A percentile compares a stretch with the other conserved stretches of the same genome.
Conservation (phyloP, 2,888 invertebrate genomes). For the Limnephilus marmoratus region DNA sequence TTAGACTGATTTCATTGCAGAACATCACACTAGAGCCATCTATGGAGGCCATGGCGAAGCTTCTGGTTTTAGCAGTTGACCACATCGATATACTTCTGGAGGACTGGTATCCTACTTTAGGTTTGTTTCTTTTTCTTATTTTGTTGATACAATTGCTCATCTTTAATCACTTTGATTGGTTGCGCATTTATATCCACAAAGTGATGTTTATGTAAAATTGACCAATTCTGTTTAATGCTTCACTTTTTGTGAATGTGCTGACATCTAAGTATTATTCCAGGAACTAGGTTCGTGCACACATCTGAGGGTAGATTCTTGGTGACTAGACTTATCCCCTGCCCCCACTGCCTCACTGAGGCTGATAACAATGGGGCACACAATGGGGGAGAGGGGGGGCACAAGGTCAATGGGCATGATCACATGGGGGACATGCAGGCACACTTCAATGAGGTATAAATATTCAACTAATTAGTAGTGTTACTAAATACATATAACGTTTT, state of each 20-base stretch:
- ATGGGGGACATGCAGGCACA: slow-evolving; percentile 61
- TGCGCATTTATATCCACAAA: background rate
- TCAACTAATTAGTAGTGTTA: background rate
- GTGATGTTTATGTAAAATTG: background rate
- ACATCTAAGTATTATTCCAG: slow-evolving; percentile 70
- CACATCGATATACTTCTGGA: slow-evolving; percentile 97
- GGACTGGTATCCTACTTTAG: slow-evolving; percentile 98
- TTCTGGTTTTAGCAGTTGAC: slow-evolving; percentile 93
- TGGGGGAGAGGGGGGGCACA: slow-evolving; percentile 66
- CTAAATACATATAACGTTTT: background rate
- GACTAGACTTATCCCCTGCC: slow-evolving; percentile 95
- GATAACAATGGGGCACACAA: slow-evolving; percentile 68
- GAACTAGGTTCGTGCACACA: slow-evolving; percentile 98
- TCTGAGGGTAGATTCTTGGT: slow-evolving; percentile 97
- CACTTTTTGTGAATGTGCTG: background rate
- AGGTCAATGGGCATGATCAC: slow-evolving; percentile 55
- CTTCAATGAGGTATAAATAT: slow-evolving; percentile 60
- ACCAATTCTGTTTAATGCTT: background rate
- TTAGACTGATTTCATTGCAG: slow-evolving; percentile 68
- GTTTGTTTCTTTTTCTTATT: slow-evolving; percentile 69
- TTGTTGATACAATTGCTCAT: background rate
- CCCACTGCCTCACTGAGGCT: slow-evolving; percentile 84
- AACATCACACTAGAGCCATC: slow-evolving; percentile 87
- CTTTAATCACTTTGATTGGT: background rate
- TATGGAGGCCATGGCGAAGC: slow-evolving; percentile 86